Conservation (phyloP, 2,797 vertebrate species). For the Orestias chungarensis region DNA sequence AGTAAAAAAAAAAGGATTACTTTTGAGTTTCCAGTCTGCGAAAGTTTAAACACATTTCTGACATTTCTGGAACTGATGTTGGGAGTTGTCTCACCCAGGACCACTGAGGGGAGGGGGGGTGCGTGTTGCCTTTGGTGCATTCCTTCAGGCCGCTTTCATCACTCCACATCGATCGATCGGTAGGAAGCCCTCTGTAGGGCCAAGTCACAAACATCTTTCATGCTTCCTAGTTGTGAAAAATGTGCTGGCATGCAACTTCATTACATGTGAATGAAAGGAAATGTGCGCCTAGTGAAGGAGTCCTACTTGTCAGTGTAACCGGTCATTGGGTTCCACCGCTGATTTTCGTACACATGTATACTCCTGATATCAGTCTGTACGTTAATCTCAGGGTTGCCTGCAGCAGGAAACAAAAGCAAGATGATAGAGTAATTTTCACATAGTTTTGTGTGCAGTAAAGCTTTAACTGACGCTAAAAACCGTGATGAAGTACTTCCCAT, state of each 20-base stretch:
- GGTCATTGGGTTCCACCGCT: constrained; percentile 96
- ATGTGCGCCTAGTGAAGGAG: neutral
- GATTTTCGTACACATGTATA: constrained; percentile 93
- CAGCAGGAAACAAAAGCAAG: constrained; percentile 60
- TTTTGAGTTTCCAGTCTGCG: neutral
- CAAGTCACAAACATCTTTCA: neutral
- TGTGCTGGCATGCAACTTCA: neutral
- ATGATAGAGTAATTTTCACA: neutral
- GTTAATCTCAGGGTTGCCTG: constrained; percentile 77
- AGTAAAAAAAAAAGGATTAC: neutral
- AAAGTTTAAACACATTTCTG: neutral
- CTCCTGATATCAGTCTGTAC: constrained; percentile 87
- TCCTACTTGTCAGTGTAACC: constrained; percentile 93
- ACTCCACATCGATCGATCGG: constrained; percentile 97
- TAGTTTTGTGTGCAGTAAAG: neutral
- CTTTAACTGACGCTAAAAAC: constrained; percentile 14
- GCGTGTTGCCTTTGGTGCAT: constrained; percentile 88
- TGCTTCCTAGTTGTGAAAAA: neutral
- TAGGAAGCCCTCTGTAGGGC: constrained; percentile 88
- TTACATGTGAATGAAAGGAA: neutral
- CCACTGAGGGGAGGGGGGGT: constrained; percentile 92
- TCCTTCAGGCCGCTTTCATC: constrained; percentile 90
- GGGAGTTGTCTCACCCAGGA: constrained; percentile 84
- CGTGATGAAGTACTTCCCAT: constrained; percentile 13
- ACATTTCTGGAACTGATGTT: neutral